Evolutionary conservation across 2,797 vertebrate species (phyloP).

Genomic region (Anomalospiza imberbis): DNA sequence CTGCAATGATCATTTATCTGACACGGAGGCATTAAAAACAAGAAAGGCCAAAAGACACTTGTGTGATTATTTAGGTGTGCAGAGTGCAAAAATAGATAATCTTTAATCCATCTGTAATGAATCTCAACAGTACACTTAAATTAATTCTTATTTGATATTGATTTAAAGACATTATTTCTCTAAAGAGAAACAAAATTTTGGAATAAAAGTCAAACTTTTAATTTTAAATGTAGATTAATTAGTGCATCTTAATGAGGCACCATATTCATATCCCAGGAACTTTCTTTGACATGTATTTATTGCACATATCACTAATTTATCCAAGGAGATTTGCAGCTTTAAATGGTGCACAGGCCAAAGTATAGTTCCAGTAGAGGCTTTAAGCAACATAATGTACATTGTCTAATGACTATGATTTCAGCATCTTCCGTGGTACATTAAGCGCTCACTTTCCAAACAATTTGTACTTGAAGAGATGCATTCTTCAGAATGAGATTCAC

Average conservation of each 20-base stretch:
- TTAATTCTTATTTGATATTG: background rate
- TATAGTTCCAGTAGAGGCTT: background rate
- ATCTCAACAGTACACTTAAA: background rate
- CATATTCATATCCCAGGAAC: background rate
- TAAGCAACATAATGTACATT: background rate
- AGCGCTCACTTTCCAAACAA: background rate
- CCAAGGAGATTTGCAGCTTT: background rate
- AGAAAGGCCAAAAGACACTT: background rate
- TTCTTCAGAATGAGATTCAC: background rate
- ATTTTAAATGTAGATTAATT: background rate
- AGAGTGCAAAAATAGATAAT: background rate
- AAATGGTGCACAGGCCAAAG: background rate
- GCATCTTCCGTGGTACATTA: background rate
- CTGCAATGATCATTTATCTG: background rate
- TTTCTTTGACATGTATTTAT: background rate
- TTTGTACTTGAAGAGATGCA: background rate
- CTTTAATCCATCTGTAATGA: background rate
- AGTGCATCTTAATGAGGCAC: background rate
- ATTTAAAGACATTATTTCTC: slow-evolving; percentile 10
- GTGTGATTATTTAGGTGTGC: background rate
- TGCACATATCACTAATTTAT: background rate
- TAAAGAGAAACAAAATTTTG: background rate
- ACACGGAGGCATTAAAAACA: background rate
- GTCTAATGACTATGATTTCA: background rate
- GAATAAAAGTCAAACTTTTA: background rate